phyloP scores from a whole-genome alignment of 2,888 invertebrate species.

The Pseudoips prasinana region DNA sequence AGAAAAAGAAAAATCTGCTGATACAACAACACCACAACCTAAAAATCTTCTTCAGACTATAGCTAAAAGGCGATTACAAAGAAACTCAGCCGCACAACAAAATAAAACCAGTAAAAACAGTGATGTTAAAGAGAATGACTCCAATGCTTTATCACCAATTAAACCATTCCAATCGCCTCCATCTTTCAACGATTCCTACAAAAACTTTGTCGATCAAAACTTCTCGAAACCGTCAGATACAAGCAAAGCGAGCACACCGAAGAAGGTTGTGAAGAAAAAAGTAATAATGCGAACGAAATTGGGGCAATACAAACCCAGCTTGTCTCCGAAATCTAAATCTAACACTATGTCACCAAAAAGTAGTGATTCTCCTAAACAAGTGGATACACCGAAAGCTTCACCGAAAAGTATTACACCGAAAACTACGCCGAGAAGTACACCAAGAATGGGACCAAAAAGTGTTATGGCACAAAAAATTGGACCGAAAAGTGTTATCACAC shows the following conservation, averaged over 20 bases:
- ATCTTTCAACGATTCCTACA: slow-evolving; percentile 59
- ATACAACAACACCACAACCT: neutral
- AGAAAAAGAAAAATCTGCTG: neutral
- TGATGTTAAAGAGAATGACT: slow-evolving; percentile 1
- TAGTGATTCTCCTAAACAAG: slow-evolving; percentile 7
- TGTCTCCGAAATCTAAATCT: slow-evolving; percentile 3
- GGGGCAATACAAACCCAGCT: slow-evolving; percentile 41
- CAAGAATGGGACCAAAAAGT: too few relatives aligned
- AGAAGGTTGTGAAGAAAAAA: slow-evolving; percentile 26
- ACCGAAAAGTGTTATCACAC: too few relatives aligned
- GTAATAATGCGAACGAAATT: slow-evolving; percentile 53
- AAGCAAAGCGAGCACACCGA: slow-evolving; percentile 2
- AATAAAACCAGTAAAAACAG: neutral
- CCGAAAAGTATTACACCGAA: too few relatives aligned
- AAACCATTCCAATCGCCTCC: slow-evolving; percentile 33
- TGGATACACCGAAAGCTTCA: too few relatives aligned
- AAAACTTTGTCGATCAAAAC: slow-evolving; percentile 51
- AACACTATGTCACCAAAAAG: too few relatives aligned
- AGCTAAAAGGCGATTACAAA: neutral
- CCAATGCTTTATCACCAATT: slow-evolving; percentile 1
- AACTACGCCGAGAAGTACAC: too few relatives aligned
- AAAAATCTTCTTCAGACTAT: too few relatives aligned
- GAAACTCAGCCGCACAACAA: neutral
- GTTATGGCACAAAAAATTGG: too few relatives aligned
- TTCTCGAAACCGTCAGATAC: slow-evolving; percentile 14